These are phyloP conservation scores for Azemiops feae DNA, from an alignment of 2,113 vertebrate species.

Conservation along the genomic window DNA sequence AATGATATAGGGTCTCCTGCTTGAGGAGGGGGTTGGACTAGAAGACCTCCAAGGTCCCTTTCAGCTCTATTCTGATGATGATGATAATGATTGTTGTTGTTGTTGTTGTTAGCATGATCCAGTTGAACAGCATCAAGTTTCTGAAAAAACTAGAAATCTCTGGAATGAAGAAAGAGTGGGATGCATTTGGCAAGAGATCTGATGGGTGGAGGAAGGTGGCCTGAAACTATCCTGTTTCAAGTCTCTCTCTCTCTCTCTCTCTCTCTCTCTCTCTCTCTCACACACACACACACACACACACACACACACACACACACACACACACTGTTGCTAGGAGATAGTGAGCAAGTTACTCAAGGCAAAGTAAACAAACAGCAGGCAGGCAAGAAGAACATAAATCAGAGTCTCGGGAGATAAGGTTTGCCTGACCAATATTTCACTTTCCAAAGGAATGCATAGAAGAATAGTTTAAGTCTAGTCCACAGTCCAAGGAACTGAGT, in stretches of 20 bases:
- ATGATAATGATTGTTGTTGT: no score
- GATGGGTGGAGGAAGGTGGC: not conserved
- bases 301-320: not conserved
- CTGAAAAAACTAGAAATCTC: not conserved
- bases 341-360: not conserved
- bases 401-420: not conserved
- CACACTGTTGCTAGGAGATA: not conserved
- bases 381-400: not conserved
- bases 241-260: not conserved
- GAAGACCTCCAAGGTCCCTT: no score
- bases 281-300: no score
- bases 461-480: not conserved
- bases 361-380: not conserved
- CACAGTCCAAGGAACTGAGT: not conserved
- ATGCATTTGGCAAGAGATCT: not conserved
- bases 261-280: no score
- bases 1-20: no score
- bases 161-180: not conserved
- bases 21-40: no score
- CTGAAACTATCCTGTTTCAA: not conserved
- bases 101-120: not conserved
- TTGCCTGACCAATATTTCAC: not conserved
- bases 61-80: no score
- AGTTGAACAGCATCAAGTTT: not conserved
- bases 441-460: not conserved